phyloP scores from a whole-genome alignment of 2,113 vertebrate genomes.

The Rhabdornis inornatus region DNA sequence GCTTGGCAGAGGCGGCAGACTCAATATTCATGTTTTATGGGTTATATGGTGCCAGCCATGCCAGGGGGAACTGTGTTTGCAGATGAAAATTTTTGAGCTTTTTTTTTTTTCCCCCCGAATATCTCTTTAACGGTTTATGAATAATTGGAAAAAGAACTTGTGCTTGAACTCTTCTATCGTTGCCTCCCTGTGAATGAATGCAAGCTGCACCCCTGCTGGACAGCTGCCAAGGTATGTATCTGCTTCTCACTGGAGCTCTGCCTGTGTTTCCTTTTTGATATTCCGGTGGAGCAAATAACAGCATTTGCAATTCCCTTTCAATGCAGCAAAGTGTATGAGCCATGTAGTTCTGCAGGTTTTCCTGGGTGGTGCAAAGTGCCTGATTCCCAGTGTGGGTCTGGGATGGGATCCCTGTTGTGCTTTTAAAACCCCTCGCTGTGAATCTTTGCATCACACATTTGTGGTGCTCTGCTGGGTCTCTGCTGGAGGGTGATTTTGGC shows the following conservation, averaged over 20 bases:
- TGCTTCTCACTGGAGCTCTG: not conserved
- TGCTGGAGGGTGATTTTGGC: not conserved
- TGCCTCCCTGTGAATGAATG: not conserved
- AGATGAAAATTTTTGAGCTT: not conserved
- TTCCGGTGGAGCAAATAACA: not conserved
- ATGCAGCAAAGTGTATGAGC: not conserved
- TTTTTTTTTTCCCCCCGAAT: accelerated
- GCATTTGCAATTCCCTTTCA: not conserved
- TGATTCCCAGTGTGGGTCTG: not conserved
- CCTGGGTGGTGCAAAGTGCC: not conserved
- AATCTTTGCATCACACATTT: accelerated
- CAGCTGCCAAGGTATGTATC: not conserved
- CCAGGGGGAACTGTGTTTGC: not conserved
- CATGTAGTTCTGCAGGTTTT: not conserved
- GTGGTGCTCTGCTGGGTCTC: not conserved
- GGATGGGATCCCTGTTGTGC: not conserved
- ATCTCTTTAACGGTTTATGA: not conserved
- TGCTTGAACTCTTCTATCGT: not conserved
- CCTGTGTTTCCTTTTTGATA: not conserved
- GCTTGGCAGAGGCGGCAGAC: not conserved
- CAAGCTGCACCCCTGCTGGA: not conserved
- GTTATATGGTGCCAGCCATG: not conserved
- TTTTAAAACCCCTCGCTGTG: not conserved
- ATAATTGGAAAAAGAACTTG: not conserved
- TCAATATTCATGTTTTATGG: not conserved